A percentile compares a stretch with the other conserved stretches of the same genome.
These are phyloP conservation scores for Xiphorhynchus elegans DNA, from an alignment of 2,113 vertebrate genomes.

Conservation along the genomic window DNA sequence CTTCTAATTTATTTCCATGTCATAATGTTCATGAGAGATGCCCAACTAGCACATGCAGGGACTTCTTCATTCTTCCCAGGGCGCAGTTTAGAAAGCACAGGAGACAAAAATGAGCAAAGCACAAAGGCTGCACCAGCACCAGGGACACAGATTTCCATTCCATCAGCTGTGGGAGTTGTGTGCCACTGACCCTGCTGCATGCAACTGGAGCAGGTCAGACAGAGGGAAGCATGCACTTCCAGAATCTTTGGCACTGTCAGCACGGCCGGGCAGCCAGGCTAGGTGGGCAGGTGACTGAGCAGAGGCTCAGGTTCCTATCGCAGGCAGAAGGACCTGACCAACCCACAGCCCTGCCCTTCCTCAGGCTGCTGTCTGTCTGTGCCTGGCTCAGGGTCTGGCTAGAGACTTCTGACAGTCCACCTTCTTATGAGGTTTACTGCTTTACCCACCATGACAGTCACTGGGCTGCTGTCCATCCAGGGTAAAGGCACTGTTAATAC, in stretches of 20 bases:
- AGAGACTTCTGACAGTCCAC: not conserved
- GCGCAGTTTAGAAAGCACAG: not conserved
- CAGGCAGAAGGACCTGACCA: not conserved
- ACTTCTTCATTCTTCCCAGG: not conserved
- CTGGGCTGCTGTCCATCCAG: not conserved
- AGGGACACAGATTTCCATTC: not conserved
- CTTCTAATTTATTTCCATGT: not conserved
- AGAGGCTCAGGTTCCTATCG: not conserved
- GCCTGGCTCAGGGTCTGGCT: not conserved
- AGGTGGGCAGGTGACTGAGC: not conserved
- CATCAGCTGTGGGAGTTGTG: not conserved
- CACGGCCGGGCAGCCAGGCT: not conserved
- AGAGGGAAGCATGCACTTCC: accelerated
- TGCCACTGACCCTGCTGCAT: not conserved
- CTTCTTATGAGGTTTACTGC: accelerated
- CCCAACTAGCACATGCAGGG: not conserved
- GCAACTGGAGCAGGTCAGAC: not conserved
- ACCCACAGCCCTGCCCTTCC: not conserved
- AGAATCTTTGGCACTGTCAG: not conserved
- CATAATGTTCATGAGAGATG: not conserved
- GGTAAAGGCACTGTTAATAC: not conserved
- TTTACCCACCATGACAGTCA: not conserved
- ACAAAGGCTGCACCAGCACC: not conserved
- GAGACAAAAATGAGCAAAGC: not conserved
- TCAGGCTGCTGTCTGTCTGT: not conserved